These are phyloP conservation scores for Trematocara unimaculatum DNA, from an alignment of 2,113 vertebrate species.

Conservation along the genomic window DNA sequence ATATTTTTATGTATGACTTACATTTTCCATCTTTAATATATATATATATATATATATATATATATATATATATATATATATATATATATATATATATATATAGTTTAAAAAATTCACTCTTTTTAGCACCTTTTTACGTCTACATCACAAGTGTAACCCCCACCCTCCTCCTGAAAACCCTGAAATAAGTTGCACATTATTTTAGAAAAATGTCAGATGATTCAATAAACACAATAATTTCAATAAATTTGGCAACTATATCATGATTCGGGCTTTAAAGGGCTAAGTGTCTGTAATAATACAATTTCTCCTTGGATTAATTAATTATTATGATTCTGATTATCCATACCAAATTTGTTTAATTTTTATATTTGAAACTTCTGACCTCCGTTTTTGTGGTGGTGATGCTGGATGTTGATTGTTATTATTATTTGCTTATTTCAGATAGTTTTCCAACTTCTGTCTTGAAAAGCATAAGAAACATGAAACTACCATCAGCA, in stretches of 20 bases:
- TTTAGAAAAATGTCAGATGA: not conserved
- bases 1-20: not conserved
- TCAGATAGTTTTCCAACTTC: not conserved
- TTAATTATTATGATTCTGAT: not conserved
- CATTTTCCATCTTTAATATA: no score
- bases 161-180: not conserved
- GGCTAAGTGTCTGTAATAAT: not conserved
- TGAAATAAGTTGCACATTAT: not conserved
- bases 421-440: not conserved
- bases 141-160: not conserved
- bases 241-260: not conserved
- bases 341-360: not conserved
- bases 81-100: no score
- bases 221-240: not conserved
- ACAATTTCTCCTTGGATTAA: not conserved
- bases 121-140: not conserved
- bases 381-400: not conserved
- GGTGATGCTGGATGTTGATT: not conserved
- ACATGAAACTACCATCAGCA: not conserved
- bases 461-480: not conserved
- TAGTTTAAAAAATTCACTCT: no score
- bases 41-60: no score
- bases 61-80: no score
- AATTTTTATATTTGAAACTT: not conserved
- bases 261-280: rapidly evolving